These are phyloP conservation scores for Perodicticus potto DNA, from an alignment of 2,797 vertebrate genomes.

Conservation along the genomic window DNA sequence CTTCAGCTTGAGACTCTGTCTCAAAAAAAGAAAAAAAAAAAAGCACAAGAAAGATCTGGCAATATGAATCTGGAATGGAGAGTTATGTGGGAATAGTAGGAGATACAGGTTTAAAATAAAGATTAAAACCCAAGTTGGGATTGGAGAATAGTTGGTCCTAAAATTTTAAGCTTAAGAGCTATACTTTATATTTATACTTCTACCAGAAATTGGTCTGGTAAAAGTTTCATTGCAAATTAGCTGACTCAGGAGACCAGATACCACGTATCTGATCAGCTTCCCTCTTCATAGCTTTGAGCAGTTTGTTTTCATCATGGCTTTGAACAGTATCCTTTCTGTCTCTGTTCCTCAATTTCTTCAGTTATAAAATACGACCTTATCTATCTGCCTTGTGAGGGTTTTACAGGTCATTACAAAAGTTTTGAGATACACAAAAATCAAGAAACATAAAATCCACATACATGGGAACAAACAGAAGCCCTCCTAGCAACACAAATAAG, in stretches of 20 bases:
- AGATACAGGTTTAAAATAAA: conserved; percentile 6
- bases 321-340: not conserved
- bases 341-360: not conserved
- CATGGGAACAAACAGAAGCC: too few relatives aligned
- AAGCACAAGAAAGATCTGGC: not conserved
- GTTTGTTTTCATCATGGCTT: conserved; percentile 27
- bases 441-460: too few relatives aligned
- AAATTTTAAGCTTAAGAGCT: conserved; percentile 38
- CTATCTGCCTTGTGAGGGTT: not conserved
- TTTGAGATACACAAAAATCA: too few relatives aligned
- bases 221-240: conserved; percentile 41
- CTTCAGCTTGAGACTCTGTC: too few relatives aligned
- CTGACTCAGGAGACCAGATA: not conserved
- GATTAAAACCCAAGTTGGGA: not conserved
- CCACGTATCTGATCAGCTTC: not conserved
- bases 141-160: not conserved
- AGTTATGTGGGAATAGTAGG: not conserved
- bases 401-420: not conserved
- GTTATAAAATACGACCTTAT: conserved; percentile 7
- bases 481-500: too few relatives aligned
- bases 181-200: conserved; percentile 25
- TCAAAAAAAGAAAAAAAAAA: not conserved
- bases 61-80: not conserved
- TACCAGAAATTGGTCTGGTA: not conserved
- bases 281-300: not conserved